phyloP scores from a whole-genome alignment of 2,888 invertebrate genomes.

The Bellardia bayeri region DNA sequence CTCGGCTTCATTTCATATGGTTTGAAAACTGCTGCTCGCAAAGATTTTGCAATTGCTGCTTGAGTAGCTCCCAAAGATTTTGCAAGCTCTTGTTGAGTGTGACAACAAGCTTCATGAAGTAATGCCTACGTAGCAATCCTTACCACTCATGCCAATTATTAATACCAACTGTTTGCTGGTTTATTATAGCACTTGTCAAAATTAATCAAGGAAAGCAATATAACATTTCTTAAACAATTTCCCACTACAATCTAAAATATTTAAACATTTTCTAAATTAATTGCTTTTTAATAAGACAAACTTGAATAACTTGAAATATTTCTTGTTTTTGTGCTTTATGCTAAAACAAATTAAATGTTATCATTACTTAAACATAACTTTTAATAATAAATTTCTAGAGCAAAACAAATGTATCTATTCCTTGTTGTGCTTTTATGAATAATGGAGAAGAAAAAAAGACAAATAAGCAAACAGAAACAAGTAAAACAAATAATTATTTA shows the following conservation, averaged over 20 bases:
- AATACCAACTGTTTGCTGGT: no score
- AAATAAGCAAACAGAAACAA: slow-evolving; percentile 3
- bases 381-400: slow-evolving; percentile 51
- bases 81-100: no score
- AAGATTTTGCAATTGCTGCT: no score
- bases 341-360: slow-evolving; percentile 46
- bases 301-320: background rate
- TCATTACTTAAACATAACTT: slow-evolving; percentile 51
- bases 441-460: background rate
- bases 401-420: slow-evolving; percentile 3
- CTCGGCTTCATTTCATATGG: no score
- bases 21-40: no score
- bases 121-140: no score
- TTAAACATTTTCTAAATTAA: slow-evolving; percentile 12
- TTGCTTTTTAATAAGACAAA: slow-evolving; percentile 24
- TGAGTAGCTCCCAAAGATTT: no score
- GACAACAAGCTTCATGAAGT: no score
- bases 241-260: background rate
- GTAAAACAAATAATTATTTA: slow-evolving; percentile 63
- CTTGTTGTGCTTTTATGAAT: slow-evolving; percentile 16
- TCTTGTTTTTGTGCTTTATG: background rate
- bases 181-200: no score
- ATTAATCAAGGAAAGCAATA: no score
- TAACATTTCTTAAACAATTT: no score
- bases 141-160: no score